Evolutionary conservation across 2,113 vertebrate species (phyloP).

Genomic region (Haemorhous mexicanus): DNA sequence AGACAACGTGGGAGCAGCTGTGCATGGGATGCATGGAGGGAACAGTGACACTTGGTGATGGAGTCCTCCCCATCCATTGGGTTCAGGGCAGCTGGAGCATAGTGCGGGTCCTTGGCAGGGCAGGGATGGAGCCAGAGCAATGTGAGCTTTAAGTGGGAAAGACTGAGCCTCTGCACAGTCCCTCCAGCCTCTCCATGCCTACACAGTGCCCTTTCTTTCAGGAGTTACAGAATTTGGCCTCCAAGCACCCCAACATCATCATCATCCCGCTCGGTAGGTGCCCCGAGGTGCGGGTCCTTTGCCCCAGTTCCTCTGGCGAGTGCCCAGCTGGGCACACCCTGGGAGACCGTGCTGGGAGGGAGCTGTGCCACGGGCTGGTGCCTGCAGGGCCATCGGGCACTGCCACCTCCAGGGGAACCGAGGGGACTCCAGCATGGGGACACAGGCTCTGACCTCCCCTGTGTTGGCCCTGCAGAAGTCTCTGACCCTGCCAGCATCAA

Average conservation of each 20-base stretch:
- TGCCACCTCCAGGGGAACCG: background rate
- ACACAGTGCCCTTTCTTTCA: background rate
- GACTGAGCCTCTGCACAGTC: background rate
- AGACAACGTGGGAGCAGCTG: background rate
- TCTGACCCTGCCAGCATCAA: background rate
- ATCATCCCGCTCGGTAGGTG: background rate
- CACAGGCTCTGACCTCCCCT: background rate
- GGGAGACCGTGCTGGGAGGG: background rate
- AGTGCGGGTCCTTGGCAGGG: fast-evolving
- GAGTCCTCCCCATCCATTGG: background rate
- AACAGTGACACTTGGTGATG: fast-evolving
- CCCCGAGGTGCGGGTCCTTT: background rate
- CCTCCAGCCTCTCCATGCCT: fast-evolving
- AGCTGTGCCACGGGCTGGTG: background rate
- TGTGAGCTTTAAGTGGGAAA: background rate
- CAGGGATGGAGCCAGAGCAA: background rate
- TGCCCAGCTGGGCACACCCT: background rate
- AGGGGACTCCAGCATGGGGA: background rate
- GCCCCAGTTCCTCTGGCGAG: fast-evolving
- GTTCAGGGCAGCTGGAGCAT: background rate
- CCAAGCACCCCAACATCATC: background rate
- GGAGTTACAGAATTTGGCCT: constrained; percentile 7
- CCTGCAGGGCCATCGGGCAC: background rate
- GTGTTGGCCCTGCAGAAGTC: background rate
- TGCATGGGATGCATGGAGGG: background rate